Base-by-base conservation (phyloP, 2,113 vertebrate species). In the Hystrix cristata region DNA sequence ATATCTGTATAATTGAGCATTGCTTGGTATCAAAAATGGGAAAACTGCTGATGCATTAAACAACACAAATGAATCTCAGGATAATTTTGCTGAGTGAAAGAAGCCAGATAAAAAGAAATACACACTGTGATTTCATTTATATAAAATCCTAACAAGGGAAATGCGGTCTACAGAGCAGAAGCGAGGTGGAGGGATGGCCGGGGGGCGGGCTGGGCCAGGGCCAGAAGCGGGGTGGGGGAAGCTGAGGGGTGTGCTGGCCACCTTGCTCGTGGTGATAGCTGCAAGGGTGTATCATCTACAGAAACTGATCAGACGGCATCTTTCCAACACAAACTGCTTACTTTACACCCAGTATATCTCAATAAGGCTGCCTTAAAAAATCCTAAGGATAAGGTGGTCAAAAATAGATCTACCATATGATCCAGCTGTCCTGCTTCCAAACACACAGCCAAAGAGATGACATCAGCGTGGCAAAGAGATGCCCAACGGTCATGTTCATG, bases 271-370 rank as follows among this genome's bases (percentile, higher is more conserved):
- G 23, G 15, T 10, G 48, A 43, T 1, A 1, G 59, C 48, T 46
- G 38, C 48, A 5, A 19, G 46, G 21, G 2, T 10, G 51, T 3
- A 7, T 21, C 5, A 0, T 2, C 29, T 0, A 6, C 3, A 57
- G 25, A 76, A 92, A 43, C 25, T 48, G 34, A 34, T 1, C 38
- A 43, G 21, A 4, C 31, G 19, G n/a, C 14, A 9, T 14, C 53
- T 23, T 12, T 1, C 23, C 65, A 72, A 27, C 18, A 71, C 0
- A 5, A 27, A 62, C 13, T n/a, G 57, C 18, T 79, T 59, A 25
- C 34, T 67, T 81, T 46, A 27, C 4, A 13, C 7, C 21, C 12
- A 38, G 38, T 55, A 7, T 19, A 46, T 55, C 55, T n/a, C 64
- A 53, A 64, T 1, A 80, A 53, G 5, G 53, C 10, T 23, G 3